phyloP scores from a whole-genome alignment of 2,888 invertebrate genomes.

The Tethea ocularis region DNA sequence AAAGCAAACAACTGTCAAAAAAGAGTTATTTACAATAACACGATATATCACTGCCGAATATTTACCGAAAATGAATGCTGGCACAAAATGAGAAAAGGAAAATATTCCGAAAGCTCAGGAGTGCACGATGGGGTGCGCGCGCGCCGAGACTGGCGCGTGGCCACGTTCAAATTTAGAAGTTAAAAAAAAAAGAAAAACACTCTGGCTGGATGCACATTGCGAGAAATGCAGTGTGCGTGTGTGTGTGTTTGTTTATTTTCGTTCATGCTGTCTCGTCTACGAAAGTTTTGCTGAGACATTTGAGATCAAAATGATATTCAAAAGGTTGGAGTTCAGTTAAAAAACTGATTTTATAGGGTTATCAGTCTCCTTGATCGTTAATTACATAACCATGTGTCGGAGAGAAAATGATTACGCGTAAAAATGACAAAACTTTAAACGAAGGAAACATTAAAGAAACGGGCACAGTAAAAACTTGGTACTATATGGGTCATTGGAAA shows the following conservation, averaged over 20 bases:
- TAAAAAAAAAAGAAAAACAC: slow-evolving; percentile 65
- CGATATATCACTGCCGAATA: slow-evolving; percentile 36
- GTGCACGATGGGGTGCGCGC: slow-evolving; percentile 64
- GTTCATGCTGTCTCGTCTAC: slow-evolving; percentile 45
- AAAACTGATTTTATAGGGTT: neutral
- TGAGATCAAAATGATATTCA: slow-evolving; percentile 1
- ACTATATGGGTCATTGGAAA: too few relatives aligned
- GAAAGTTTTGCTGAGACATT: slow-evolving; percentile 15
- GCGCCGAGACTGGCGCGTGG: slow-evolving; percentile 75
- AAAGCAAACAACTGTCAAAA: neutral
- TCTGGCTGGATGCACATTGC: slow-evolving; percentile 70
- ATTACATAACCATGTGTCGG: neutral
- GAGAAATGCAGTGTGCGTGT: slow-evolving; percentile 72
- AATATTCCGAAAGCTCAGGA: slow-evolving; percentile 46
- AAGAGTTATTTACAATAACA: slow-evolving; percentile 19
- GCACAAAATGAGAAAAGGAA: slow-evolving; percentile 36
- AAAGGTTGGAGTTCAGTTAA: neutral
- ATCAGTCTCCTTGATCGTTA: too few relatives aligned
- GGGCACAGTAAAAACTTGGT: too few relatives aligned
- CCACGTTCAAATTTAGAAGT: slow-evolving; percentile 79
- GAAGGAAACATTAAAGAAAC: too few relatives aligned
- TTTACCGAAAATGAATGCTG: slow-evolving; percentile 51
- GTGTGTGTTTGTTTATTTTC: slow-evolving; percentile 66
- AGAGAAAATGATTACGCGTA: too few relatives aligned
- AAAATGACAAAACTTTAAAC: too few relatives aligned